A percentile compares a stretch with the other conserved stretches of the same genome.
Evolutionary conservation across 2,797 vertebrate genomes (phyloP).

Genomic region (Vipera ursinii): DNA sequence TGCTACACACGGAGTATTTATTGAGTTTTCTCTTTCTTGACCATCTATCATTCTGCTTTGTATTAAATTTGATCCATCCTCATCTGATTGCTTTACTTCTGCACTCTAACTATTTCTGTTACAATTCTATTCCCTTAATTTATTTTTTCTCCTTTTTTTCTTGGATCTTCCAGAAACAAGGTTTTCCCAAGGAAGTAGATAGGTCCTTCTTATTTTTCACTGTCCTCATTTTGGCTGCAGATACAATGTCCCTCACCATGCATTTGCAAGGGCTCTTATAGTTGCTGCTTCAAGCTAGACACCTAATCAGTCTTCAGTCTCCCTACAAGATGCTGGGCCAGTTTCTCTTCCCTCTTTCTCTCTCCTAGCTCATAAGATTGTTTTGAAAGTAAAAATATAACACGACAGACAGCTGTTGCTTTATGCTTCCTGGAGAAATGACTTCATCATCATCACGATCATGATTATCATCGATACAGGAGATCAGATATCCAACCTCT

Average conservation of each 20-base stretch:
- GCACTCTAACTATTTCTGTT: neutral
- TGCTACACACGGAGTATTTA: neutral
- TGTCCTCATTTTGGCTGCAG: neutral
- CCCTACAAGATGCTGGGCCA: neutral
- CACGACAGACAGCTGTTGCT: neutral
- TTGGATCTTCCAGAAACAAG: neutral
- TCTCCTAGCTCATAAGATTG: neutral
- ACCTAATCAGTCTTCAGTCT: neutral
- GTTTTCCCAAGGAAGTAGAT: neutral
- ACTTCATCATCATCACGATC: neutral
- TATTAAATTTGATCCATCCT: neutral
- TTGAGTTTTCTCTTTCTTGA: neutral
- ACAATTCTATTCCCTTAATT: neutral
- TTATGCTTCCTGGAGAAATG: neutral
- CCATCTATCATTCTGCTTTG: neutral
- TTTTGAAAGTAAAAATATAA: neutral
- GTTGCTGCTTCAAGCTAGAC: neutral
- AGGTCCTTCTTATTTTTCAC: neutral
- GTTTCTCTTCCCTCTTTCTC: neutral
- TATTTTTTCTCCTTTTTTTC: neutral
- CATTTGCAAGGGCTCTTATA: neutral
- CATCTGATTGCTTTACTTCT: neutral
- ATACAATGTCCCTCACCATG: neutral
- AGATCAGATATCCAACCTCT: neutral
- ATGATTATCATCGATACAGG: neutral